Evolutionary conservation across 2,797 vertebrate species (phyloP), one percentile per base, ranked within the genome.

Genomic region (Cossypha caffra): DNA sequence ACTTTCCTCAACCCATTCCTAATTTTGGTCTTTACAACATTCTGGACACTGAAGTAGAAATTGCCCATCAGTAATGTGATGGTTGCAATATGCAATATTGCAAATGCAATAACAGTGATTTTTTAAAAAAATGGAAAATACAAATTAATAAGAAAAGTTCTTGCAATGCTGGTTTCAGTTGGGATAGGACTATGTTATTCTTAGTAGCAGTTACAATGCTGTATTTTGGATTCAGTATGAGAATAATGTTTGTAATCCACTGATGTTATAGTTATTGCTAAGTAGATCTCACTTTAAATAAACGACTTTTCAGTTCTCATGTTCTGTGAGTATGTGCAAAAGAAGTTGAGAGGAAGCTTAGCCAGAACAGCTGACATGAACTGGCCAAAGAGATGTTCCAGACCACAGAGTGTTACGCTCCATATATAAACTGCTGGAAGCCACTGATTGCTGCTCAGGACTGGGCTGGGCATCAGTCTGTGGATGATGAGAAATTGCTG

Each of bases 371-470:
- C 5, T 20, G 10, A 28, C 13, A 18, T 31, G 16, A 54, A 28
- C 23, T 43, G 28, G 9, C 13, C 69, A n/a, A 55, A 68, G 42
- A 23, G 8, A 9, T 20, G 16, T 13, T 68, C 31, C 26, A 55
- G 37, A n/a, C 15, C 10, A 17, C 0, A 8, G 26, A 38, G 5
- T 9, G 4, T 40, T 28, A 19, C 9, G 5, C 10, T 66, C 45
- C 20, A 6, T 29, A 4, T 15, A 11, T 25, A 38, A 57, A 21
- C 4, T 14, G 6, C 35, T 50, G 48, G 42, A 47, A 68, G 13
- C 23, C 48, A 21, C 5, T 6, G 23, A 17, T 9, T n/a, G 13
- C 31, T 62, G 26, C 18, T 37, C 37, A 43, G 48, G 7, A 17
- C 23, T 55, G 62, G n/a, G 4, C 23, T 55, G 54, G n/a, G 4